Evolutionary conservation across 2,888 invertebrate species (phyloP).

Genomic region (Andrena camellia): DNA sequence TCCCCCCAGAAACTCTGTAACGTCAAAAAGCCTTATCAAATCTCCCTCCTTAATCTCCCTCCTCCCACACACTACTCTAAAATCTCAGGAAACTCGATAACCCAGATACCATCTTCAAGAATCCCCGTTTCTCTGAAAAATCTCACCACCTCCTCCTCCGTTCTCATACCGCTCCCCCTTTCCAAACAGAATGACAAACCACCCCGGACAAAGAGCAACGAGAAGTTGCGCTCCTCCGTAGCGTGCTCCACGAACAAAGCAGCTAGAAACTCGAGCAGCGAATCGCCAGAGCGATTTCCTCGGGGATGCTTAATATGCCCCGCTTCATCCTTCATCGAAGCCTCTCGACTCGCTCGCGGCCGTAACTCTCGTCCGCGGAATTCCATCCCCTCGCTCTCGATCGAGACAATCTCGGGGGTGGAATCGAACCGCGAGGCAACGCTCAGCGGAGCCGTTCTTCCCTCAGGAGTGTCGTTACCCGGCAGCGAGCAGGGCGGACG

Average conservation of each 20-base stretch:
- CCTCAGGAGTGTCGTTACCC: slow-evolving; percentile 57
- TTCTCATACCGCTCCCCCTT: neutral
- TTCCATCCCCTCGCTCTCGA: neutral
- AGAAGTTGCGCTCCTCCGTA: neutral
- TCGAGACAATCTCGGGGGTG: slow-evolving; percentile 52
- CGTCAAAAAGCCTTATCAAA: too few species aligned
- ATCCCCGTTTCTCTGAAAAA: neutral
- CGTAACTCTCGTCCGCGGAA: slow-evolving; percentile 14
- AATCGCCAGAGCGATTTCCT: slow-evolving; percentile 11
- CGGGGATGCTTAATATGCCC: slow-evolving; percentile 18
- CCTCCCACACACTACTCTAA: neutral
- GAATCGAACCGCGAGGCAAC: slow-evolving; percentile 50
- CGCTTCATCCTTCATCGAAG: slow-evolving; percentile 38
- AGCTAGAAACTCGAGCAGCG: neutral
- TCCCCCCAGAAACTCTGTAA: too few species aligned
- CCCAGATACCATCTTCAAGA: neutral
- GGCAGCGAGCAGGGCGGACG: slow-evolving; percentile 33
- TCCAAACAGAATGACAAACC: neutral
- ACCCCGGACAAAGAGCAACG: neutral
- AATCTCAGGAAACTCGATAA: neutral
- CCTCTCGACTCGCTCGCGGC: slow-evolving; percentile 22
- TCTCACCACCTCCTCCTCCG: too few species aligned
- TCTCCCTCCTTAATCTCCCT: neutral
- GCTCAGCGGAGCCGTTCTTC: slow-evolving; percentile 11
- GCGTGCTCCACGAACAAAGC: neutral